Percentiles rank a stretch among this genome's conserved stretches.
These are phyloP conservation scores for Thelaira solivaga DNA, from an alignment of 2,888 invertebrate species.

Conservation along the genomic window DNA sequence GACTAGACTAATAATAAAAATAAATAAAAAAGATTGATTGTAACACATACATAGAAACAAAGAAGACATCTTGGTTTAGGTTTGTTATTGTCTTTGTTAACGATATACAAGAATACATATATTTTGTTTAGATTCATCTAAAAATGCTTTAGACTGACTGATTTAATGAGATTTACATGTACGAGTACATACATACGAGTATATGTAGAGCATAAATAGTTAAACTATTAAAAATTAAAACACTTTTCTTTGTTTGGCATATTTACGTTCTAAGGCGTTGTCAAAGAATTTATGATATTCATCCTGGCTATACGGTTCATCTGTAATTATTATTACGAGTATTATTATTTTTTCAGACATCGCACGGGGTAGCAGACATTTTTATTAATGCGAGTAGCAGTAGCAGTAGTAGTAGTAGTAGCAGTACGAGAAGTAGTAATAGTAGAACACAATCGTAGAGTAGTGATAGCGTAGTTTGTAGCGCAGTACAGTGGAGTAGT, in stretches of 20 bases:
- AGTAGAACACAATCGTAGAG: too few relatives aligned
- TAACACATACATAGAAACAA: slow-evolving; percentile 19
- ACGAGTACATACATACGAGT: background rate
- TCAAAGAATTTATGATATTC: slow-evolving; percentile 89
- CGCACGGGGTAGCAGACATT: slow-evolving; percentile 36
- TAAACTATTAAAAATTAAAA: slow-evolving; percentile 12
- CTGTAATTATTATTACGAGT: too few relatives aligned
- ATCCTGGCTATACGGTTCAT: slow-evolving; percentile 81
- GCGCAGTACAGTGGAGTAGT: slow-evolving; percentile 23
- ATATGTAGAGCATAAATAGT: background rate
- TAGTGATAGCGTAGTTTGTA: too few relatives aligned
- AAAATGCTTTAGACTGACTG: slow-evolving; percentile 28
- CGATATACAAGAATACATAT: background rate
- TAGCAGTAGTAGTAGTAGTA: slow-evolving; percentile 7
- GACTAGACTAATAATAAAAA: too few relatives aligned
- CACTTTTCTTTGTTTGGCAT: slow-evolving; percentile 63
- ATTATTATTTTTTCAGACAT: slow-evolving; percentile 32
- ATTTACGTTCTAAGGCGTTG: slow-evolving; percentile 87
- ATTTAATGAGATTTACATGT: slow-evolving; percentile 45
- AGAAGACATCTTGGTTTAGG: slow-evolving; percentile 19
- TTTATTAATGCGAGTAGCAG: slow-evolving; percentile 6
- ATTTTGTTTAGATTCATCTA: slow-evolving; percentile 22
- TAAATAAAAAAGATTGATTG: slow-evolving; percentile 7
- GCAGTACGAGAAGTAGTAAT: slow-evolving; percentile 2
- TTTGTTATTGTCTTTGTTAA: slow-evolving; percentile 25